Conservation (phyloP, 1,140 invertebrate genomes). For the Laupala kohalensis region DNA sequence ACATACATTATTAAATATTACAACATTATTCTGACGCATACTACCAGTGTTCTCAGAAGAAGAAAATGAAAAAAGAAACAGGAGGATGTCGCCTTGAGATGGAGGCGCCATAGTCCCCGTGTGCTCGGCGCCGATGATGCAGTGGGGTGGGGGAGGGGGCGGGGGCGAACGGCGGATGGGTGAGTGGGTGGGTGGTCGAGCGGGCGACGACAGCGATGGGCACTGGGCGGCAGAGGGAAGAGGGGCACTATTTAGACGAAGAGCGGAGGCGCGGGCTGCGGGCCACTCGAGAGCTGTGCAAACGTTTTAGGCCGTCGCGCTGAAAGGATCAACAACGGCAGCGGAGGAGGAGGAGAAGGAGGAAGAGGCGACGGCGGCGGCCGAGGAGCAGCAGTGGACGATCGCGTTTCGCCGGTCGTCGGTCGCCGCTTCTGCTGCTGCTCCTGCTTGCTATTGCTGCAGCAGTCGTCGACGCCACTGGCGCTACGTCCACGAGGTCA, state of each 20-base stretch:
- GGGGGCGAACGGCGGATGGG: neutral
- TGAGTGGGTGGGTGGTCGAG: neutral
- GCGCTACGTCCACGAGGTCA: too few species aligned
- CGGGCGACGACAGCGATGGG: neutral
- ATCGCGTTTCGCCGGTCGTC: constrained; percentile 1
- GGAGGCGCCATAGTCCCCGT: neutral
- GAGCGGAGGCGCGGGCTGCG: constrained; percentile 5
- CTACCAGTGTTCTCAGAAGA: too few species aligned
- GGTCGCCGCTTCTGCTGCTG: neutral
- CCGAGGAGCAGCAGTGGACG: neutral
- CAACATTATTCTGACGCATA: too few species aligned
- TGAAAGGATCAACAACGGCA: constrained; percentile 8
- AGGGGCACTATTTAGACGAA: neutral
- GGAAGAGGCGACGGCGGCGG: too few species aligned
- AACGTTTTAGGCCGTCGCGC: constrained; percentile 6
- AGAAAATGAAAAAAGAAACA: too few species aligned
- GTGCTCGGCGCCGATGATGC: too few species aligned
- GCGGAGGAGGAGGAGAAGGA: too few species aligned
- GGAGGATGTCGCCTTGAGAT: neutral
- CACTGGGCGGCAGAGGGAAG: neutral
- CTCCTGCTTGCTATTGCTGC: neutral
- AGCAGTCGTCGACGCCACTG: neutral
- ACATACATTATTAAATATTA: too few species aligned
- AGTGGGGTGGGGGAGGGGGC: neutral
- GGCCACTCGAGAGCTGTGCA: constrained; percentile 6